Conservation (phyloP, 2,113 vertebrate genomes). For the Ciconia boyciana region DNA sequence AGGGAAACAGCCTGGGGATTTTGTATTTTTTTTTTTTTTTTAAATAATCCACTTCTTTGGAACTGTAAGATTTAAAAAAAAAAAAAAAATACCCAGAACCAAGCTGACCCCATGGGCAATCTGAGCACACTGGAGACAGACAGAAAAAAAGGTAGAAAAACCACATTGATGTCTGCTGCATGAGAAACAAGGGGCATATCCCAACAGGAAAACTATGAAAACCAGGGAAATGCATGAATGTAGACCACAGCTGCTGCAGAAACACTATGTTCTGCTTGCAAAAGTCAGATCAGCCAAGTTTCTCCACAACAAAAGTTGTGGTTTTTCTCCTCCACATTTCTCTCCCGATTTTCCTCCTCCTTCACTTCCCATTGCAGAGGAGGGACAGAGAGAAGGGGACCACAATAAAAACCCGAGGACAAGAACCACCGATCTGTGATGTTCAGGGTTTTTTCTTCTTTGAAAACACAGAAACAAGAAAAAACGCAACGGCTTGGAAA, state of each 20-base stretch:
- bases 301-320: not conserved
- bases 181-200: not conserved
- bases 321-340: not conserved
- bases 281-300: not conserved
- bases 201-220: not conserved
- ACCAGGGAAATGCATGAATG: not conserved
- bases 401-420: not conserved
- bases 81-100: not conserved
- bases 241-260: not conserved
- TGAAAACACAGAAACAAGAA: not conserved
- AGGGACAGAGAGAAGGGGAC: not conserved
- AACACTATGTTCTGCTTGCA: not conserved
- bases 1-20: conserved; percentile 46
- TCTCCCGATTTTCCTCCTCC: not conserved
- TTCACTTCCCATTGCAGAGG: not conserved
- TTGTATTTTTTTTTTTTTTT: not conserved
- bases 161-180: not conserved
- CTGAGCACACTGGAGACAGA: not conserved
- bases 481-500: accelerated
- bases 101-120: not conserved
- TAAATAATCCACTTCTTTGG: not conserved
- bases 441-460: not conserved
- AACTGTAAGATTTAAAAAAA: not conserved
- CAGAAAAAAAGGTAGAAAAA: not conserved
- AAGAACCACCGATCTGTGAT: not conserved